Evolutionary conservation across 1,140 invertebrate genomes (phyloP).

Genomic region (Yoshiicerus persimilis): DNA sequence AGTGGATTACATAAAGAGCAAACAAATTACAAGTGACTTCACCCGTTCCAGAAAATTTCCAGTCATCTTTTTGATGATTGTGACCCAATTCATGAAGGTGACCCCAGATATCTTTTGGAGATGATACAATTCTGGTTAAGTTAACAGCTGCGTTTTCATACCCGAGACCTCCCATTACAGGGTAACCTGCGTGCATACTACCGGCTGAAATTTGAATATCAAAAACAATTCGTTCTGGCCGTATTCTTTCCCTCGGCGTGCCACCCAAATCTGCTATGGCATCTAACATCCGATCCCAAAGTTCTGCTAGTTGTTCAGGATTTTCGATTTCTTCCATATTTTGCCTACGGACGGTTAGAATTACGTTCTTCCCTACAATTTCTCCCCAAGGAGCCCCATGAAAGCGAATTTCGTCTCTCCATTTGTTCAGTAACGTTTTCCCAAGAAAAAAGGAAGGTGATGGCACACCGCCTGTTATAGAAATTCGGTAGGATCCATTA

Average conservation of each 20-base stretch:
- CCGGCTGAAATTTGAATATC: conserved; percentile 34
- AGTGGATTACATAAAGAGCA: conserved; percentile 26
- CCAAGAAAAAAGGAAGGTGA: not conserved
- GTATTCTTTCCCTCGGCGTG: conserved; percentile 2
- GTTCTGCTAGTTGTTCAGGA: conserved; percentile 11
- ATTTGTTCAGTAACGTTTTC: not conserved
- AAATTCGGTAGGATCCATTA: not conserved
- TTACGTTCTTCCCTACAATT: not conserved
- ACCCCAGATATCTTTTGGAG: conserved; percentile 9
- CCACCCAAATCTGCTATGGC: conserved; percentile 33
- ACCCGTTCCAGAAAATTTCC: conserved; percentile 18
- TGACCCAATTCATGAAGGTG: conserved; percentile 38
- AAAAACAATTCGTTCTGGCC: conserved; percentile 12
- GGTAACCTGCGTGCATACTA: conserved; percentile 36
- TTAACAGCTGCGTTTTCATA: not conserved
- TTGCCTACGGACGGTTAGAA: not conserved
- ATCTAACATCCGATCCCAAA: conserved; percentile 36
- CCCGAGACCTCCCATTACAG: not conserved
- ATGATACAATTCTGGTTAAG: not conserved
- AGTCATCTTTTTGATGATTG: conserved; percentile 32
- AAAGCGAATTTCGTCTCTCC: not conserved
- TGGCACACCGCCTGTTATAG: not conserved
- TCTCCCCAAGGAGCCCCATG: conserved; percentile 9
- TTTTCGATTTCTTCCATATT: not conserved
- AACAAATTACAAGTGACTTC: conserved; percentile 37